Percentiles rank a stretch among this genome's conserved stretches.
phyloP scores from a whole-genome alignment of 2,797 vertebrate genomes.

The Mareca strepera region DNA sequence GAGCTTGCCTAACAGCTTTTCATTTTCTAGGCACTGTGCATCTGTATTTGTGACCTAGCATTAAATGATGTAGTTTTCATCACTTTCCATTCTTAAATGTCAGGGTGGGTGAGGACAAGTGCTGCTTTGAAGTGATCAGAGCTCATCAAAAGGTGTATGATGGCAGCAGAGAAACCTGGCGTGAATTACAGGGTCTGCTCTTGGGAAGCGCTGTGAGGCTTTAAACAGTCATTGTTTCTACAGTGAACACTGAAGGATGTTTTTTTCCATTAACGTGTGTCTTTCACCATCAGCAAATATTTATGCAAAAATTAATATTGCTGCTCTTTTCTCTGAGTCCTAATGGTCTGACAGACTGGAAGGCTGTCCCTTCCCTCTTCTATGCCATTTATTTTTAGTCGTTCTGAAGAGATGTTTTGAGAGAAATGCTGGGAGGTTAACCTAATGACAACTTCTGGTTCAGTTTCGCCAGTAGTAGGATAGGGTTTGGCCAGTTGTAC shows the following conservation, averaged over 20 bases:
- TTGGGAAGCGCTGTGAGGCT: background rate
- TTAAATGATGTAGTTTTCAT: slow-evolving; percentile 8
- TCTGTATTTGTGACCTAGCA: background rate
- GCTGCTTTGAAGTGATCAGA: background rate
- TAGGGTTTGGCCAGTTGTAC: slow-evolving; percentile 35
- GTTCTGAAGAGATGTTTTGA: background rate
- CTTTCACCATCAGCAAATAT: background rate
- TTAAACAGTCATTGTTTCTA: background rate
- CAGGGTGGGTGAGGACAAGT: background rate
- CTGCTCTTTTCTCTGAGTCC: background rate
- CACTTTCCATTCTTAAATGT: background rate
- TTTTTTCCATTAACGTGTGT: background rate
- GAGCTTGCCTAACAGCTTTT: slow-evolving; percentile 6
- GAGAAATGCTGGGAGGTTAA: slow-evolving; percentile 1
- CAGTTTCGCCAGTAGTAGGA: slow-evolving; percentile 27
- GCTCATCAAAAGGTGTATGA: background rate
- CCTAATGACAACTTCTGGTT: slow-evolving; percentile 40
- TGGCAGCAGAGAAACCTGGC: background rate
- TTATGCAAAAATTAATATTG: background rate
- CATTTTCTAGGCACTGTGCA: background rate
- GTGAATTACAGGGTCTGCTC: background rate
- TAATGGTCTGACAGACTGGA: background rate
- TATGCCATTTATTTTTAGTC: background rate
- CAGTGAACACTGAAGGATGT: background rate
- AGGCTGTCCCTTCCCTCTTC: background rate